A percentile compares a stretch with the other conserved stretches of the same genome.
Evolutionary conservation across 1,140 invertebrate species (phyloP).

Genomic region (Monochamus saltuarius): DNA sequence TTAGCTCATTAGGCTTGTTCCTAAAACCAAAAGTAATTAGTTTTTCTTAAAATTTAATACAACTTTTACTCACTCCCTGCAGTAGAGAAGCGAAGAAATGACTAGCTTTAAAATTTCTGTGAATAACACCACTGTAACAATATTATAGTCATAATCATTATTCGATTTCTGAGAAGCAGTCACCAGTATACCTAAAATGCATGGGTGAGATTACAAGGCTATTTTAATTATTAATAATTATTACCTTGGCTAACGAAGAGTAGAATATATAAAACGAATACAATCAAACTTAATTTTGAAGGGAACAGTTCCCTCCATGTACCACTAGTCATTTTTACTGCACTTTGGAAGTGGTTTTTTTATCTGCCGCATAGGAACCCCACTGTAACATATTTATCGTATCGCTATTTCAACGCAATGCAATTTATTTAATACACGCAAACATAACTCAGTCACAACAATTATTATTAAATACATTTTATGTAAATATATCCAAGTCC

Average conservation of each 20-base stretch:
- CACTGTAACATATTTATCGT: background rate
- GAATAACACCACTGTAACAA: conserved; percentile 81
- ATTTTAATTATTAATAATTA: too few relatives aligned
- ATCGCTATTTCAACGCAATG: background rate
- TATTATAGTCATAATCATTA: conserved; percentile 84
- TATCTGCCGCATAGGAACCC: background rate
- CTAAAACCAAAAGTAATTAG: conserved; percentile 49
- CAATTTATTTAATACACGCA: background rate
- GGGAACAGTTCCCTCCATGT: conserved; percentile 71
- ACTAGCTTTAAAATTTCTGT: conserved; percentile 87
- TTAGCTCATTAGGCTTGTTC: conserved; percentile 54
- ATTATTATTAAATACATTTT: background rate
- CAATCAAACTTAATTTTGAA: conserved; percentile 71
- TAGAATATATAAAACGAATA: conserved; percentile 81
- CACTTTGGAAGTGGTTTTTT: background rate
- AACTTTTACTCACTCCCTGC: conserved; percentile 63
- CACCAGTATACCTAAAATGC: conserved; percentile 79
- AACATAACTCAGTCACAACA: background rate
- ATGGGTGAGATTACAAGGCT: background rate
- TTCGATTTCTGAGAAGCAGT: conserved; percentile 82
- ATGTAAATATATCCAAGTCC: background rate
- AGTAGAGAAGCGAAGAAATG: conserved; percentile 70
- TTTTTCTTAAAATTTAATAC: conserved; percentile 13
- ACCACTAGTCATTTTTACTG: background rate
- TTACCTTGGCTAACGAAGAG: conserved; percentile 82